phyloP scores from a whole-genome alignment of 2,888 invertebrate genomes.

The Cyaniris semiargus region DNA sequence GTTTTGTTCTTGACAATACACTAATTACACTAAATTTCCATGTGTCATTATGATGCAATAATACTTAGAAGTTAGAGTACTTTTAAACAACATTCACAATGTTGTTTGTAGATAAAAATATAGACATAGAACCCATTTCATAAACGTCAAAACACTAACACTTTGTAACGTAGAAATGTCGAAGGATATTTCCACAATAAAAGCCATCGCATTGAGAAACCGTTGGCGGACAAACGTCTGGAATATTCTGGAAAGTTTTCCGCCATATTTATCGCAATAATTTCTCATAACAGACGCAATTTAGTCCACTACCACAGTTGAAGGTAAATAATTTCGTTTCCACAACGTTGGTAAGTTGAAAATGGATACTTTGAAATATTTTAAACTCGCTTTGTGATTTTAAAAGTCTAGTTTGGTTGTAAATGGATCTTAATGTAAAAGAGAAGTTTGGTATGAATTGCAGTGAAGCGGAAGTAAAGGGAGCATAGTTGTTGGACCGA shows the following conservation, averaged over 20 bases:
- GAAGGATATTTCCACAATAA: not conserved
- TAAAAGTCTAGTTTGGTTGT: not conserved
- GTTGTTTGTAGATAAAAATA: not conserved
- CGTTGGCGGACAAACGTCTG: conserved; percentile 3
- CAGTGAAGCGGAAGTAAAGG: not conserved
- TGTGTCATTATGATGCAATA: too few species aligned
- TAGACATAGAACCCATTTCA: not conserved
- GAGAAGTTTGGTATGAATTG: not conserved
- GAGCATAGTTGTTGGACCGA: not conserved
- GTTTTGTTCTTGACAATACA: too few species aligned
- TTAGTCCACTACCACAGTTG: conserved; percentile 13
- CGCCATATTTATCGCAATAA: conserved; percentile 25
- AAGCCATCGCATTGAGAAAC: conserved; percentile 20
- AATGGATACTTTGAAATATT: conserved; percentile 14
- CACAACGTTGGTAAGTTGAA: conserved; percentile 14
- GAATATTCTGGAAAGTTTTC: conserved; percentile 24
- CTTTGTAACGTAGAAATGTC: conserved; percentile 5
- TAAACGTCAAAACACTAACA: not conserved
- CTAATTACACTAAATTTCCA: too few species aligned
- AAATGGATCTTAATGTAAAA: not conserved
- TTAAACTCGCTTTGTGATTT: conserved; percentile 8
- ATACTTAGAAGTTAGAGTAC: too few species aligned
- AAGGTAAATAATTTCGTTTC: conserved; percentile 20
- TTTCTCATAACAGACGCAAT: conserved; percentile 26
- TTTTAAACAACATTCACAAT: not conserved